These are phyloP conservation scores for Crocallis elinguaria DNA, from an alignment of 2,888 invertebrate genomes.

Conservation along the genomic window DNA sequence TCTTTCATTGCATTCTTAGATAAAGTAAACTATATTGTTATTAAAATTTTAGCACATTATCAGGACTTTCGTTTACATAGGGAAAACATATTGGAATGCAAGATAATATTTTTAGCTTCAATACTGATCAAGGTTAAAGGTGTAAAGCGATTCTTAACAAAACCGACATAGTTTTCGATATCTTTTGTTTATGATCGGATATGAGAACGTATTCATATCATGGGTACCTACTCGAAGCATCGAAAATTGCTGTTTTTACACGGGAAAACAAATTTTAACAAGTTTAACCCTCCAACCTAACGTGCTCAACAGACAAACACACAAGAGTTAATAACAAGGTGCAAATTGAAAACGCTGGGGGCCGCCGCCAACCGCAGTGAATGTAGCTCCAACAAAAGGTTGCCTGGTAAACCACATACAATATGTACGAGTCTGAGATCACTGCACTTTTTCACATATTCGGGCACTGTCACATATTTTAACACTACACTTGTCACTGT, in stretches of 20 bases:
- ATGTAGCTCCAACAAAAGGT: slow-evolving; percentile 18
- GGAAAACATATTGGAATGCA: too few species aligned
- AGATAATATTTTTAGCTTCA: too few species aligned
- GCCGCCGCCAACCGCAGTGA: slow-evolving; percentile 77
- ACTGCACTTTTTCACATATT: slow-evolving; percentile 67
- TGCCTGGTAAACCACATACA: slow-evolving; percentile 2
- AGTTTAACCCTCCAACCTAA: not conserved
- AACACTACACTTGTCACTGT: slow-evolving; percentile 74
- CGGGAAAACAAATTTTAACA: not conserved
- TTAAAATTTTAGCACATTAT: too few species aligned
- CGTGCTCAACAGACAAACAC: slow-evolving; percentile 44
- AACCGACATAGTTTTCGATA: too few species aligned
- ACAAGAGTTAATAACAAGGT: slow-evolving; percentile 72
- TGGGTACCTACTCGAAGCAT: not conserved
- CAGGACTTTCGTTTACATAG: too few species aligned
- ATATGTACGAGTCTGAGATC: slow-evolving; percentile 29
- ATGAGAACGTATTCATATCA: too few species aligned
- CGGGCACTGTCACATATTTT: slow-evolving; percentile 68
- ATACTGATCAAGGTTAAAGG: too few species aligned
- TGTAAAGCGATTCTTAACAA: too few species aligned
- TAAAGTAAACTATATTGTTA: too few species aligned
- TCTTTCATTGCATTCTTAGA: too few species aligned
- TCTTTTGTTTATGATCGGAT: too few species aligned
- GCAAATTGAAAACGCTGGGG: slow-evolving; percentile 59
- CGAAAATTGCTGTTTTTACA: not conserved